Evolutionary conservation across 2,888 invertebrate species (phyloP), one percentile per base, ranked within the genome.

Genomic region (Torymus auratus): DNA sequence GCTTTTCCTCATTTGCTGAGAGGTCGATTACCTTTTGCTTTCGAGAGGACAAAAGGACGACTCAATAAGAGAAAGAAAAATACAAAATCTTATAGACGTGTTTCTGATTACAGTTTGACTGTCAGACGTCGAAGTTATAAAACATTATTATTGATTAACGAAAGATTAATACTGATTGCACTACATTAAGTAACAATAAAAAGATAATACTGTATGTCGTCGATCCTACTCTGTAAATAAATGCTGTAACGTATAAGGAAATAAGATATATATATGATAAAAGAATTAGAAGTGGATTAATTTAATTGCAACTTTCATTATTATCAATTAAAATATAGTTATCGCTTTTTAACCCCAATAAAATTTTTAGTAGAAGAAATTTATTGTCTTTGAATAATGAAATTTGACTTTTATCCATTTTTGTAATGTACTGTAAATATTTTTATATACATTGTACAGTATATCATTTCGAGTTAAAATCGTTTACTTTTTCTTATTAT

Each of bases 181-280:
- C 88, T 88, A 88, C 86, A 88, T 87, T 89, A 74, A 89, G 60
- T 80, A 70, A 88, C 87, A 83, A 77, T 87, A 87, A 87, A 81
- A 85, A 84, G 84, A 86, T 84, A 89, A 88, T 88, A 89, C 83
- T 90, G 88, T 89, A 90, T 90, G 89, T 90, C 88, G 87, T 89
- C 89, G 89, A 87, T 89, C 89, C 88, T 89, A 89, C 88, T 89
- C 89, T 90, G 90, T 90, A 90, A 90, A 90, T 90, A 90, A 90
- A 90, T 85, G 88, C 86, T 90, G 87, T 89, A 90, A 85, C 86
- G 88, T 88, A 88, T 88, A 88, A 89, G 87, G 83, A 84, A 83
- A 84, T 71, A 82, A 79, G 79, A 80, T 80, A 79, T 82, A 41
- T 41, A 82, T 68, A 79, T 82, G 71, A 81, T 72, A 68, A 77